Percentiles rank a stretch among this genome's conserved stretches.
Conservation (phyloP, 2,888 invertebrate species). For the Dioctria rufipes region DNA sequence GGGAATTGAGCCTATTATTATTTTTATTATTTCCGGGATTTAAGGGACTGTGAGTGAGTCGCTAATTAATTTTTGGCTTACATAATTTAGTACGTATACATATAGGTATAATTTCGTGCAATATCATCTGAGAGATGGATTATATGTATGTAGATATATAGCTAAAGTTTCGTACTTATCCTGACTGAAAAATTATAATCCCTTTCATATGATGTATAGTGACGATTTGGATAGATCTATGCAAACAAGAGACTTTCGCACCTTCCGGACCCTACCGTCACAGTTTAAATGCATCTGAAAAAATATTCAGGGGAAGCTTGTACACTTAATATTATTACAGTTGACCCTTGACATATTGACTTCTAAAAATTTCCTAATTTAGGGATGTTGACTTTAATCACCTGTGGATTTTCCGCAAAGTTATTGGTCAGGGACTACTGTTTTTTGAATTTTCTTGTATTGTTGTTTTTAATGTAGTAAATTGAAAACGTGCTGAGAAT, state of each 20-base stretch:
- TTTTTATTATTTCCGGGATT: conserved; percentile 4
- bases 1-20: background rate
- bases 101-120: conserved; percentile 25
- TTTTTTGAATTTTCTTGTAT: background rate
- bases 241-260: conserved; percentile 1
- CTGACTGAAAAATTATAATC: conserved; percentile 23
- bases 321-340: too few species aligned
- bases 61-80: conserved; percentile 13
- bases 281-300: conserved; percentile 8
- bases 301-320: background rate
- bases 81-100: too few species aligned
- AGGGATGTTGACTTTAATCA: conserved; percentile 7
- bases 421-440: background rate
- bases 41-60: background rate
- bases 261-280: background rate
- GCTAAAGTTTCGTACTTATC: background rate
- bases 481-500: too few species aligned
- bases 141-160: background rate
- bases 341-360: conserved; percentile 1
- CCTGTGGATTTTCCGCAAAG: conserved; percentile 3
- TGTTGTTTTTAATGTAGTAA: background rate
- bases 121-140: conserved; percentile 7
- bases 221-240: conserved; percentile 2
- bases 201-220: conserved; percentile 17
- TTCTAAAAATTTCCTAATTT: conserved; percentile 1